Conservation (phyloP, 2,888 invertebrate genomes). For the Xylota sylvarum region DNA sequence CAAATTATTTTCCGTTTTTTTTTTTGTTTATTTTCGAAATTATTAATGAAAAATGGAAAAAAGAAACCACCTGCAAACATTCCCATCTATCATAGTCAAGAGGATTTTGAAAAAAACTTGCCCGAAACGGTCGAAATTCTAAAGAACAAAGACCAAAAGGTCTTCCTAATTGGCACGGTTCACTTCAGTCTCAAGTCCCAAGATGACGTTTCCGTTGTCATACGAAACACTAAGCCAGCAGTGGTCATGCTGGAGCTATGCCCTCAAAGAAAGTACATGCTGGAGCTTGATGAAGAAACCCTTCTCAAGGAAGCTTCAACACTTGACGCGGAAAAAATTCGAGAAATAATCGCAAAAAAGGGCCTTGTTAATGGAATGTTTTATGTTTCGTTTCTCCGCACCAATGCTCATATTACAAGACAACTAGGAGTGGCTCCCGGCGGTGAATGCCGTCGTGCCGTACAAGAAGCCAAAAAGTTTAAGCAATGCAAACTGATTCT, state of each 20-base stretch:
- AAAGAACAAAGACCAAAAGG: conserved; percentile 90
- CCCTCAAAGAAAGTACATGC: conserved; percentile 91
- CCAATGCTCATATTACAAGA: conserved; percentile 95
- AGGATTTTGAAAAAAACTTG: conserved; percentile 78
- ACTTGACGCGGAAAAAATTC: conserved; percentile 89
- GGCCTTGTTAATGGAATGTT: conserved; percentile 88
- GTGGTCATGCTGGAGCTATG: conserved; percentile 96
- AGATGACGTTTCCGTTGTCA: conserved; percentile 91
- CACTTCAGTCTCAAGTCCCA: conserved; percentile 97
- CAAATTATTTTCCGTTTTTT: conserved; percentile 44
- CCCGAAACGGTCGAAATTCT: conserved; percentile 90
- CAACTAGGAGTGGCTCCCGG: conserved; percentile 98
- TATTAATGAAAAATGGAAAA: conserved; percentile 50
- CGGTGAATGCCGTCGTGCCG: conserved; percentile 96
- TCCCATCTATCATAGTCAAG: conserved; percentile 42
- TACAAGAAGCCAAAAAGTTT: conserved; percentile 88
- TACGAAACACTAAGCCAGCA: conserved; percentile 86
- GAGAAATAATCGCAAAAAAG: conserved; percentile 73
- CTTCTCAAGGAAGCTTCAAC: conserved; percentile 93
- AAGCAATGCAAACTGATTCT: conserved; percentile 92
- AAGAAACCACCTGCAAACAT: neutral
- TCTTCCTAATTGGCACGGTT: conserved; percentile 96
- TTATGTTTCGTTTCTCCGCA: conserved; percentile 92
- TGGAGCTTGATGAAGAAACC: conserved; percentile 94
- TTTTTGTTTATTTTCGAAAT: conserved; percentile 21